These are phyloP conservation scores for Sander lucioperca DNA, from an alignment of 2,113 vertebrate genomes.

Conservation along the genomic window DNA sequence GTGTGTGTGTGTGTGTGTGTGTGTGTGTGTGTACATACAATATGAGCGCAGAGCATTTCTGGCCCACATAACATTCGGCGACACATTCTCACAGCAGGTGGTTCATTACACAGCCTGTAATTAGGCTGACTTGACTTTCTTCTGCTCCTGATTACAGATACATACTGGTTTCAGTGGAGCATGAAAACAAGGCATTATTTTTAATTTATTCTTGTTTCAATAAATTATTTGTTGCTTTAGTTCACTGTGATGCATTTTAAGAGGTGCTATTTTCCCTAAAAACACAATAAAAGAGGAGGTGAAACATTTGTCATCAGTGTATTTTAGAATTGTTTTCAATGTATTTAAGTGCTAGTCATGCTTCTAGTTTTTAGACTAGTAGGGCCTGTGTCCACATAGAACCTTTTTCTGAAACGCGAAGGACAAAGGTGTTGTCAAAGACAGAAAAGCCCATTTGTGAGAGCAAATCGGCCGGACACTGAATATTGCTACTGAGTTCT, in stretches of 20 bases:
- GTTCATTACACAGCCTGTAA: slow-evolving; percentile 76
- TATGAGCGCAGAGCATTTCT: slow-evolving; percentile 54
- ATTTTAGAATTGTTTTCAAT: no score
- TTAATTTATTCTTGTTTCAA: slow-evolving; percentile 46
- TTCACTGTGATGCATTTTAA: slow-evolving; percentile 12
- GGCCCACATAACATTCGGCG: slow-evolving; percentile 59
- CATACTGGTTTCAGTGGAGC: slow-evolving; percentile 72
- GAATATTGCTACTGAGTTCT: no score
- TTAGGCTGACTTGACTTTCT: slow-evolving; percentile 75
- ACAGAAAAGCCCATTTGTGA: no score
- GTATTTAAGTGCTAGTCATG: background rate
- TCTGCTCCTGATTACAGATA: slow-evolving; percentile 71
- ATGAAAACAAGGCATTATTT: slow-evolving; percentile 52
- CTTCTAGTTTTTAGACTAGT: background rate
- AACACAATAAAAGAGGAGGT: background rate
- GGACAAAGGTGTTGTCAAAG: no score
- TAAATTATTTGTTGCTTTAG: slow-evolving; percentile 53
- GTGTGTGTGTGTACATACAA: slow-evolving; percentile 11
- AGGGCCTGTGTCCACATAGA: background rate
- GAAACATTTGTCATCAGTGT: background rate
- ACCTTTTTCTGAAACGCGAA: no score
- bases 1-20: slow-evolving; percentile 16
- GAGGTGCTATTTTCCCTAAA: background rate
- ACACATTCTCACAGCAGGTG: slow-evolving; percentile 71
- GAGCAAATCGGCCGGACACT: no score